Base-by-base conservation (phyloP, 64 coral and sea anemone genomes). In the Montipora efflorescens region DNA sequence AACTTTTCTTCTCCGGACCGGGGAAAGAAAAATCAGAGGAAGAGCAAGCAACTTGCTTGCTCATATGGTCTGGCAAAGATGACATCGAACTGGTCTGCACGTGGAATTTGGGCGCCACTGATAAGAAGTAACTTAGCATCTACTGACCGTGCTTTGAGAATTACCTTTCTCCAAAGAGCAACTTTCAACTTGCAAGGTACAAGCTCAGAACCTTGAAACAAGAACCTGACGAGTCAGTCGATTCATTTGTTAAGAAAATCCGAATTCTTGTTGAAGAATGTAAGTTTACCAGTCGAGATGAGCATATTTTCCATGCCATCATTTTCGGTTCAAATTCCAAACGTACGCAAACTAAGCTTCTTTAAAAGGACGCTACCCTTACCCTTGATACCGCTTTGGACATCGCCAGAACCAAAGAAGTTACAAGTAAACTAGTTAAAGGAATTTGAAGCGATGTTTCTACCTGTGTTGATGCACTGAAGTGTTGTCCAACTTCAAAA, bases 151-250 rank as follows among this genome's bases (percentile, higher is more conserved):
- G 36, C 36, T 36, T 36, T 36, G 36, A 36, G 36, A 36, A 36
- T 36, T 36, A 90, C 58, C 76, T 93, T 8, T 59, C 77, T 4
- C 91, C 95, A 72, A 95, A 86, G 36, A 95, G 94, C 72, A 95
- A 95, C 18, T 95, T 36, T 36, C 36, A 36, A 36, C 36, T 95
- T 0, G 89, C 94, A 12, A 2, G 90, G 1, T 95, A 68, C 59
- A 95, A 91, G 81, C 78, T 91, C 12, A n/a, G 94, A 59, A 87
- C 94, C 18, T 47, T 92, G 67, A 92, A 62, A 22, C 94, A 95
- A 47, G 90, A 79, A 67, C 16, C 44, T 14, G 62, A 50, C 7
- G 84, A 88, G 74, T 69, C 92, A 8, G 92, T 94, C 18, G 92
- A 94, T 81, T 94, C 87, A 59, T 94, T 94, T 19, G 18, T 84